Evolutionary conservation across 2,113 vertebrate genomes (phyloP).

Genomic region (Asarcornis scutulata): DNA sequence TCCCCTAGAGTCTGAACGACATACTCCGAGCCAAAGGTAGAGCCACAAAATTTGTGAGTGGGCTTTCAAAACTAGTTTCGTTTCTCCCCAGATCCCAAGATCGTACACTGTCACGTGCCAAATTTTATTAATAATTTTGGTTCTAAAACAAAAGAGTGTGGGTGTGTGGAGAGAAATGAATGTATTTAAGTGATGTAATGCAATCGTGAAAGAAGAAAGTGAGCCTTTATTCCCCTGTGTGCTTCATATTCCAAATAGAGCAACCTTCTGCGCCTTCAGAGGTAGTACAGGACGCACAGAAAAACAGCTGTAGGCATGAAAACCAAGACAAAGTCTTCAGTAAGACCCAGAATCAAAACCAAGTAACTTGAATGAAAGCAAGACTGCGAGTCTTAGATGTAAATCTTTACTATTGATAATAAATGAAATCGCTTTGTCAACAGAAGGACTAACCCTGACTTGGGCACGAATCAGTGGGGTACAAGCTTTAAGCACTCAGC

Average conservation of each 20-base stretch:
- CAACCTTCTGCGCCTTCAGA: background rate
- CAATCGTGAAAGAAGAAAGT: background rate
- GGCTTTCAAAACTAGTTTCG: background rate
- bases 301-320: conserved; percentile 16
- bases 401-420: background rate
- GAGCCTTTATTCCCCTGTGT: background rate
- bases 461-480: fast-evolving
- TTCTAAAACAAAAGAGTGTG: background rate
- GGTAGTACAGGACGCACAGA: background rate
- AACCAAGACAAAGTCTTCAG: background rate
- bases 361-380: conserved; percentile 12
- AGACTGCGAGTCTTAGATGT: background rate
- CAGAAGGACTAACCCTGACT: background rate
- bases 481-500: background rate
- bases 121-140: background rate
- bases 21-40: background rate
- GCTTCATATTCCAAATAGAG: background rate
- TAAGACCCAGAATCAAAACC: conserved; percentile 42
- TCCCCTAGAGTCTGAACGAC: background rate
- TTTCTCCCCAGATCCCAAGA: background rate
- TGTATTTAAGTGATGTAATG: background rate
- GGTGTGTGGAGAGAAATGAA: background rate
- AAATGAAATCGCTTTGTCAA: background rate
- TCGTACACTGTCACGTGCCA: background rate
- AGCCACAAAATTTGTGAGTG: background rate